Evolutionary conservation across 2,797 vertebrate species (phyloP).

Genomic region (Nyctalus aviator): DNA sequence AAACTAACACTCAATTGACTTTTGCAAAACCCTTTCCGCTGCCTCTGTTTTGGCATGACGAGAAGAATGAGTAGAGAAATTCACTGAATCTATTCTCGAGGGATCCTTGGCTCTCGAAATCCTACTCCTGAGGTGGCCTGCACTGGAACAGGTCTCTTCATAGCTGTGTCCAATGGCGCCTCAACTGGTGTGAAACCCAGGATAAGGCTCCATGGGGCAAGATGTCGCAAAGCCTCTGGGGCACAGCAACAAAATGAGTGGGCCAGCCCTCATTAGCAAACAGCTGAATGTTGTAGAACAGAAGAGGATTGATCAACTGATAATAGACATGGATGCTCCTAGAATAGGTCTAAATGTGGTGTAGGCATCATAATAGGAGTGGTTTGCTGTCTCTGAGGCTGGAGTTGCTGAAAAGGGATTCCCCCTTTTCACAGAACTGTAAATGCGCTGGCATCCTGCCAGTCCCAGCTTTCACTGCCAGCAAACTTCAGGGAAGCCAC

Average conservation of each 20-base stretch:
- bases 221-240: neutral
- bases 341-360: neutral
- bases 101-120: neutral
- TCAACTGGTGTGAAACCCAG: neutral
- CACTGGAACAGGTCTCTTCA: neutral
- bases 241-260: neutral
- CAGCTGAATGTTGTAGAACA: neutral
- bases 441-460: neutral
- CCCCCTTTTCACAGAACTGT: neutral
- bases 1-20: neutral
- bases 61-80: neutral
- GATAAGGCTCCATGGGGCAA: neutral
- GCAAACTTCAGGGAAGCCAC: neutral
- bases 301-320: neutral
- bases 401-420: neutral
- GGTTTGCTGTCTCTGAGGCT: neutral
- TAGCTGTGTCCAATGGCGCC: neutral
- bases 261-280: neutral
- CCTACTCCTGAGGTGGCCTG: neutral
- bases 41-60: neutral
- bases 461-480: neutral
- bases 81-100: neutral
- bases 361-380: neutral
- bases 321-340: neutral
- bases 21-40: neutral